A percentile compares a stretch with the other conserved stretches of the same genome.
These are phyloP conservation scores for Syngnathus scovelli DNA, from an alignment of 2,113 vertebrate genomes.

Conservation along the genomic window DNA sequence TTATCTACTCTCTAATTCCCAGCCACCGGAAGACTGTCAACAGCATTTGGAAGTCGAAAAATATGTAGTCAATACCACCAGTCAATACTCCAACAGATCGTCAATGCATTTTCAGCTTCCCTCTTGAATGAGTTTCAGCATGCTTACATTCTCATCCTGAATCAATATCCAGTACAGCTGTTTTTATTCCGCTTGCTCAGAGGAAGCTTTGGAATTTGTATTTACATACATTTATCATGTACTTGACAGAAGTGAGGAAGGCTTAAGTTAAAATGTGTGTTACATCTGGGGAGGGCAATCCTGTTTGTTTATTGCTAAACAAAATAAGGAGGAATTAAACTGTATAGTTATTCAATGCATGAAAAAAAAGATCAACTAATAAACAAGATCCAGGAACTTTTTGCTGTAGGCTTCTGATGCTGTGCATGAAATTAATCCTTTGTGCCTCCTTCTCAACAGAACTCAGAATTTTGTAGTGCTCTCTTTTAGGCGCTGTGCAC, in stretches of 20 bases:
- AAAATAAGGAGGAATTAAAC: no score
- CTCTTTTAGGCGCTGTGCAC: neutral
- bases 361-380: neutral
- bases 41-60: no score
- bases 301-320: no score
- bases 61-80: no score
- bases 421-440: neutral
- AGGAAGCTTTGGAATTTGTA: neutral
- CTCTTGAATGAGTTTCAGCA: no score
- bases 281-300: no score
- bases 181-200: neutral
- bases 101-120: neutral
- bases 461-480: neutral
- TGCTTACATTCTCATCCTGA: neutral
- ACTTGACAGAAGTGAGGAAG: neutral
- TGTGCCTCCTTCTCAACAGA: neutral
- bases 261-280: no score
- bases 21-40: no score
- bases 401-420: neutral
- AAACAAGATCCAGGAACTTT: neutral
- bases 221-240: neutral
- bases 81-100: no score
- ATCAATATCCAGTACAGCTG: neutral
- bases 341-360: no score
- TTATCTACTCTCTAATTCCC: no score